These are phyloP conservation scores for Panagrolaimus sp. DNA, from an alignment of 1,140 invertebrate species.

Conservation along the genomic window DNA sequence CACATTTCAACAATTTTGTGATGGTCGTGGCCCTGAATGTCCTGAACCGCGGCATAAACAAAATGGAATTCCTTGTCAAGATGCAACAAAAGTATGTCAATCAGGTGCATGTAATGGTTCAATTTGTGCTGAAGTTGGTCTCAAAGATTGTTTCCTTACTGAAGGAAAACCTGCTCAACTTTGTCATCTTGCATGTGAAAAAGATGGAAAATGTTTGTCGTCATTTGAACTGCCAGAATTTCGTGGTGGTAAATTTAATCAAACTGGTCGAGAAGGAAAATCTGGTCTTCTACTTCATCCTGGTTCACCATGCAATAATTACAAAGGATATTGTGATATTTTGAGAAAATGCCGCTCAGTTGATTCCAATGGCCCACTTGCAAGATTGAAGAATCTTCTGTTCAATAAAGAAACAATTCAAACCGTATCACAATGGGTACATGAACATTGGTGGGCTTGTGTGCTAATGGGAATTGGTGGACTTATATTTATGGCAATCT, in stretches of 20 bases:
- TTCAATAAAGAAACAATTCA: slow-evolving; percentile 81
- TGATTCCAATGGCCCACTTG: slow-evolving; percentile 93
- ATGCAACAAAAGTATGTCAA: slow-evolving; percentile 71
- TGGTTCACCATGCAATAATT: slow-evolving; percentile 94
- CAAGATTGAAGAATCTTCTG: slow-evolving; percentile 88
- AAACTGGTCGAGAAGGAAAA: slow-evolving; percentile 38
- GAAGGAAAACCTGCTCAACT: slow-evolving; percentile 82
- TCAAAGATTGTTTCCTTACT: slow-evolving; percentile 92
- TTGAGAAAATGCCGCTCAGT: slow-evolving; percentile 93
- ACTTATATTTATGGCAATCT: slow-evolving; percentile 90
- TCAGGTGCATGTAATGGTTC: slow-evolving; percentile 82
- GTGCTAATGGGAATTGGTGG: slow-evolving; percentile 74
- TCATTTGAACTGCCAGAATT: slow-evolving; percentile 73
- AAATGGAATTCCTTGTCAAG: slow-evolving; percentile 69
- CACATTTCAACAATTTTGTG: slow-evolving; percentile 65
- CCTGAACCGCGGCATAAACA: slow-evolving; percentile 72
- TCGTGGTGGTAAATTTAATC: slow-evolving; percentile 64
- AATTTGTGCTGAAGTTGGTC: slow-evolving; percentile 85
- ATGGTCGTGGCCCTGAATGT: slow-evolving; percentile 67
- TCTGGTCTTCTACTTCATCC: slow-evolving; percentile 78
- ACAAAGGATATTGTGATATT: slow-evolving; percentile 91
- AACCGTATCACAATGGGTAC: slow-evolving; percentile 51
- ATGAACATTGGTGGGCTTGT: slow-evolving; percentile 91
- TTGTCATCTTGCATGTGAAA: slow-evolving; percentile 91
- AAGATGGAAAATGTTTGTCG: slow-evolving; percentile 77